Conservation (phyloP, 2,888 invertebrate genomes). For the Dryobotodes eremita region DNA sequence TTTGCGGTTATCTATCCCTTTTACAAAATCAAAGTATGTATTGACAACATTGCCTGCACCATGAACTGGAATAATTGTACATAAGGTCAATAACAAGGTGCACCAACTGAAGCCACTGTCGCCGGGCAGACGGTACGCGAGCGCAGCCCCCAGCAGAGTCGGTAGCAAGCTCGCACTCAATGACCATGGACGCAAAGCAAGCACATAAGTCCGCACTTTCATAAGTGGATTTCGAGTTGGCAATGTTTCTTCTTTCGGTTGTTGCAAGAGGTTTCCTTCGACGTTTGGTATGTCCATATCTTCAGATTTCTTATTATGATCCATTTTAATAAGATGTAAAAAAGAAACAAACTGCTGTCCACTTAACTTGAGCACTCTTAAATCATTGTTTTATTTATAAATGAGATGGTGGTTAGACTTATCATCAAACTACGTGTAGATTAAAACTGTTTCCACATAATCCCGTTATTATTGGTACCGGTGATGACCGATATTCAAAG, state of each 20-base stretch:
- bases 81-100: constrained; percentile 94
- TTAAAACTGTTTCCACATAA: constrained; percentile 50
- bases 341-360: constrained; percentile 6
- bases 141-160: constrained; percentile 96
- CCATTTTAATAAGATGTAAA: constrained; percentile 67
- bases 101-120: constrained; percentile 94
- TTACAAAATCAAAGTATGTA: constrained; percentile 98
- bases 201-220: constrained; percentile 96
- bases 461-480: constrained; percentile 60
- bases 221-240: constrained; percentile 92
- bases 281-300: constrained; percentile 82
- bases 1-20: constrained; percentile 97
- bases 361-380: constrained; percentile 31
- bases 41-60: constrained; percentile 99
- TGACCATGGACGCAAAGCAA: constrained; percentile 98
- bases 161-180: constrained; percentile 97
- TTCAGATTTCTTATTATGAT: constrained; percentile 74
- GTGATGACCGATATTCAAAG: constrained; percentile 60
- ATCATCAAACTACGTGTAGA: constrained; percentile 28
- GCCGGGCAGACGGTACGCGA: constrained; percentile 96
- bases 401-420: constrained; percentile 26
- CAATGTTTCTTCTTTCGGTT: constrained; percentile 82
- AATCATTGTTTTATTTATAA: constrained; percentile 35
- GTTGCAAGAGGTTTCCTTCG: constrained; percentile 87
- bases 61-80: constrained; percentile 97